Percentiles rank a stretch among this genome's conserved stretches.
Evolutionary conservation across 2,113 vertebrate species (phyloP).

Genomic region (Ailuropoda melanoleuca): DNA sequence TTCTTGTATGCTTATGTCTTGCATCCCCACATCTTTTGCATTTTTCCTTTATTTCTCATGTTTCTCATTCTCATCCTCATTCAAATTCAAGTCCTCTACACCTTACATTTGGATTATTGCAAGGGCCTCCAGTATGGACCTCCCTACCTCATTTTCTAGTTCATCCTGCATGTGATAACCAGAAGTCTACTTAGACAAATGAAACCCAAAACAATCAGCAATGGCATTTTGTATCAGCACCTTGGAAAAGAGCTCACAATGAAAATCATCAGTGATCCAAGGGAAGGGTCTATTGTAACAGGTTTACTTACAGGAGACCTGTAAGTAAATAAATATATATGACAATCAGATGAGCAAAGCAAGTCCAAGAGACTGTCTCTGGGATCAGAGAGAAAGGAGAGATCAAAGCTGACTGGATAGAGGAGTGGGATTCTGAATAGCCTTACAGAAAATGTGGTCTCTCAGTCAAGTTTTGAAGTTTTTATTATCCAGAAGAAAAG

Average conservation of each 20-base stretch:
- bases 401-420: neutral
- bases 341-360: neutral
- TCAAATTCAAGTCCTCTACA: neutral
- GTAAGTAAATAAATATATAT: neutral
- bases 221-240: neutral
- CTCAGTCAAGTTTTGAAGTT: neutral
- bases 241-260: neutral
- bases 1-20: neutral
- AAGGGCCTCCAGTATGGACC: neutral
- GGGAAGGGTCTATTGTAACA: neutral
- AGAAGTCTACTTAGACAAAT: neutral
- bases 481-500: neutral
- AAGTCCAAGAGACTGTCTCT: neutral
- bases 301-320: neutral
- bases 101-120: neutral
- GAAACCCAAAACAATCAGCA: neutral
- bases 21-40: neutral
- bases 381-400: neutral
- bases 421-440: neutral
- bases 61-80: neutral
- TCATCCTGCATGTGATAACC: neutral
- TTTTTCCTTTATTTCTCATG: neutral
- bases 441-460: neutral
- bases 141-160: neutral
- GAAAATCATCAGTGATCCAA: neutral